Evolutionary conservation across 2,113 vertebrate genomes (phyloP), one percentile per base, ranked within the genome.

Genomic region (Malurus cyaneus): DNA sequence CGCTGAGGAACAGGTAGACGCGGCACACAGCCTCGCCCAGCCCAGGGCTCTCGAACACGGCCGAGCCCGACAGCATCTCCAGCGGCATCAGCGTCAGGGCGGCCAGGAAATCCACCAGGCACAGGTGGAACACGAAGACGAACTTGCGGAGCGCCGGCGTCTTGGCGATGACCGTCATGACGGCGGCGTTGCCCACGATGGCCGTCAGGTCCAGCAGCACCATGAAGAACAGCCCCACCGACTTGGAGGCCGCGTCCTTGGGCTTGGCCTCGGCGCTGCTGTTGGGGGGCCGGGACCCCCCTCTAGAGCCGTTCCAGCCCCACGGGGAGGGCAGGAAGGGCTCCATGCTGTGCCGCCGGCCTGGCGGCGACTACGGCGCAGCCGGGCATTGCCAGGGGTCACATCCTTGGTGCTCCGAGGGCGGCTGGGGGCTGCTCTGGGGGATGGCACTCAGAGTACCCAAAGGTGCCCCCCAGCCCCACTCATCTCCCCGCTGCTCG

Each of bases 91-190:
- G 96, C 69, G 99, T 98, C 86, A 99, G 97, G 21, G 99, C 99
- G 0, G 99, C 99, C 98, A 99, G 93, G 81, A 99, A 98, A 83
- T 99, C 99, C 98, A 99, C 99, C 97, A 99, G 96, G 92, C 99
- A 99, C 72, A 99, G 98, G 98, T 99, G 99, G 98, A 99, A 99
- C 96, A 99, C 99, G 0, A 99, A 99, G 96, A 99, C 98, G 67
- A 99, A 99, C 93, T 99, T 99, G 46, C 98, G 98, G 69, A 99
- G 97, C 49, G 99, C 98, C 0, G 99, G 99, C 0, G 99, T 99
- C 97, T 98, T 99, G n/a, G 98, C 98, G 29, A 99, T 99, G 65
- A 99, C 99, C 0, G 98, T 97, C 98, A 99, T 99, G 93, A 99
- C 98, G 0, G 99, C 98, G 6, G 99, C 97, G 46, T 99, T 99